phyloP scores from a whole-genome alignment of 2,113 vertebrate species.

The Gallinago media region DNA sequence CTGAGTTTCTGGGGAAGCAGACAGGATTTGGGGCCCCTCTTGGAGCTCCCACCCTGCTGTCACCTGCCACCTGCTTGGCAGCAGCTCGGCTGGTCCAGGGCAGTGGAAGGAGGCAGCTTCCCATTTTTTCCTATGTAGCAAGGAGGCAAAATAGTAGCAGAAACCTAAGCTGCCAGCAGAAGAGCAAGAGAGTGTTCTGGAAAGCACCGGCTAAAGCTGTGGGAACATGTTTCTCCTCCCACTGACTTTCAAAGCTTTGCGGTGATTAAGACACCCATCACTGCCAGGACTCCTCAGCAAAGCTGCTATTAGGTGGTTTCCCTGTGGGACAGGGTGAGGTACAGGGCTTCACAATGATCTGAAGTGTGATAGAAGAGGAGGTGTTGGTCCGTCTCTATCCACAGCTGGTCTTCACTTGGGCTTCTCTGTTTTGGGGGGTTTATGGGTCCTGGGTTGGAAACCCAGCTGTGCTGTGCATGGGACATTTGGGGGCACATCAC shows the following conservation, averaged over 20 bases:
- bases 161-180: not conserved
- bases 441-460: not conserved
- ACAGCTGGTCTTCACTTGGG: rapidly evolving
- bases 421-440: not conserved
- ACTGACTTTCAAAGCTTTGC: not conserved
- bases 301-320: conserved; percentile 6
- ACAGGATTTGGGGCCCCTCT: not conserved
- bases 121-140: not conserved
- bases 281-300: not conserved
- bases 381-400: not conserved
- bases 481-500: not conserved
- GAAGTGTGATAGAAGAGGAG: not conserved
- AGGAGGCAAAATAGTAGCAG: not conserved
- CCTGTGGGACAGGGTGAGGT: not conserved
- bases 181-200: not conserved
- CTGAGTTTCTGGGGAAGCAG: not conserved
- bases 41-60: rapidly evolving
- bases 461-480: not conserved
- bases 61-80: not conserved
- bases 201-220: conserved; percentile 18
- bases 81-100: rapidly evolving
- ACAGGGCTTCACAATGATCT: not conserved
- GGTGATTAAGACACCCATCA: not conserved
- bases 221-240: conserved; percentile 40
- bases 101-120: not conserved